phyloP scores from a whole-genome alignment of 2,113 vertebrate genomes.

The Nyctibius bracteatus region DNA sequence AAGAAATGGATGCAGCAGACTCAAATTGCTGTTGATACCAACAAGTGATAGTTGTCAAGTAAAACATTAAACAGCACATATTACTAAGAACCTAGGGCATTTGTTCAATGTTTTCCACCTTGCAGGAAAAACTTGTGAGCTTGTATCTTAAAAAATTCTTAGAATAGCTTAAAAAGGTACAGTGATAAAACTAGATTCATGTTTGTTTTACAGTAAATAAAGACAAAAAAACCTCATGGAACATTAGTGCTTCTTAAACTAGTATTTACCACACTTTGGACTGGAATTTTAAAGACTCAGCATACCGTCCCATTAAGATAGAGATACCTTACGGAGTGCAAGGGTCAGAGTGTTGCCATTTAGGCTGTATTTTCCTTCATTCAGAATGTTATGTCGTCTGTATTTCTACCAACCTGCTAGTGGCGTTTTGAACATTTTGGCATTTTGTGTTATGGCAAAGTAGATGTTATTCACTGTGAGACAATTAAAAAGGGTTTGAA shows the following conservation, averaged over 20 bases:
- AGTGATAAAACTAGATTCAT: neutral
- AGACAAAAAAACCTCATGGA: neutral
- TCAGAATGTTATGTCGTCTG: neutral
- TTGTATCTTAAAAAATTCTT: neutral
- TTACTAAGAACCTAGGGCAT: neutral
- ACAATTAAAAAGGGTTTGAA: neutral
- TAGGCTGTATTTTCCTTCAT: neutral
- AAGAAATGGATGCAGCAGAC: neutral
- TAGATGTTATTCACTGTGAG: neutral
- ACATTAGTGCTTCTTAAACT: neutral
- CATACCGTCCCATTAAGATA: neutral
- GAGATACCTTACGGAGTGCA: neutral
- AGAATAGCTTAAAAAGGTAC: neutral
- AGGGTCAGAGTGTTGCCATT: neutral
- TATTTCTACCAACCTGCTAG: neutral
- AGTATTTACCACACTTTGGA: neutral
- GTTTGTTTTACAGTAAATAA: neutral
- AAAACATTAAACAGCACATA: neutral
- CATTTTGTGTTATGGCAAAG: neutral
- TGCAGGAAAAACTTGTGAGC: neutral
- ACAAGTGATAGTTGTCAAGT: neutral
- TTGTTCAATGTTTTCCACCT: neutral
- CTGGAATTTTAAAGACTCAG: neutral
- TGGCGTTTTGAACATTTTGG: neutral
- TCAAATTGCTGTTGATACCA: neutral